These are phyloP conservation scores for Cottus gobio DNA, from an alignment of 2,113 vertebrate genomes.

Conservation along the genomic window DNA sequence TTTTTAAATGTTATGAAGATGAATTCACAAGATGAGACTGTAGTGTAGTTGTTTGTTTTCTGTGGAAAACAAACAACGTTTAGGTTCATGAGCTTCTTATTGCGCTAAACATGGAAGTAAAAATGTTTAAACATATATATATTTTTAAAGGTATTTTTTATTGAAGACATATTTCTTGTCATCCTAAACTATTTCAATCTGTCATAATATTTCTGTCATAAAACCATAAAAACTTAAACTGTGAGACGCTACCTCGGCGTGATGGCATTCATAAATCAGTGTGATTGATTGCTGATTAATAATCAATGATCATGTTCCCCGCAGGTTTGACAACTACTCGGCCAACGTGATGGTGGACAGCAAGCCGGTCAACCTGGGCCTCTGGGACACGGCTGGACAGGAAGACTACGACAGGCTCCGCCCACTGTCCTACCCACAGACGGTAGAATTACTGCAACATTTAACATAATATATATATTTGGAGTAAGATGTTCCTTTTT, in stretches of 20 bases:
- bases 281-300: not conserved
- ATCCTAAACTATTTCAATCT: not conserved
- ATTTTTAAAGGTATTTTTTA: not conserved
- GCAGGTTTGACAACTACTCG: conserved; percentile 77
- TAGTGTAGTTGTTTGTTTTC: too few species aligned
- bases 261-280: conserved; percentile 4
- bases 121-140: too few species aligned
- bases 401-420: conserved; percentile 78
- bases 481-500: too few species aligned
- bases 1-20: not conserved
- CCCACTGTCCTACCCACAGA: conserved; percentile 78
- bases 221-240: too few species aligned
- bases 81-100: too few species aligned
- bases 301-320: too few species aligned
- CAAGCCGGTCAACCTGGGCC: conserved; percentile 79
- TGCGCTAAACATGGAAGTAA: too few species aligned
- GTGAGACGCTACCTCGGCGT: not conserved
- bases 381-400: conserved; percentile 80
- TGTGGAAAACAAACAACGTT: too few species aligned
- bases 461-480: too few species aligned
- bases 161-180: too few species aligned
- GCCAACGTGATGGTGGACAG: conserved; percentile 80
- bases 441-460: conserved; percentile 46
- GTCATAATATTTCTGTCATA: not conserved
- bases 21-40: not conserved